A percentile compares a stretch with the other conserved stretches of the same genome.
Conservation (phyloP, 2,888 invertebrate genomes). For the Temnothorax rugatulus region DNA sequence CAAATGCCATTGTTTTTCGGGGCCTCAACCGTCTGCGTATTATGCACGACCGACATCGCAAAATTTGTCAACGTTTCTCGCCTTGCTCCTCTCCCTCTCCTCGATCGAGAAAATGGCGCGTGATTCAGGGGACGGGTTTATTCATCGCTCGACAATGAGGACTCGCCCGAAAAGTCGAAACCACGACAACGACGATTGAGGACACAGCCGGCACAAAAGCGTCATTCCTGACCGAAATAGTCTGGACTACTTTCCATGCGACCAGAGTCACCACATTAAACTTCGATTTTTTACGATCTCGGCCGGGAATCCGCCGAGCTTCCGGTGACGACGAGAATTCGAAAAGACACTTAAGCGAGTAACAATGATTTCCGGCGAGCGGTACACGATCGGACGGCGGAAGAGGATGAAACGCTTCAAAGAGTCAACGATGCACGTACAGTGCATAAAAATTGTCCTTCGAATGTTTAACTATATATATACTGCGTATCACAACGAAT, state of each 20-base stretch:
- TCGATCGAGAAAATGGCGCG: constrained; percentile 15
- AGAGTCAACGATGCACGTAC: constrained; percentile 13
- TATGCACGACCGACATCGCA: constrained; percentile 71
- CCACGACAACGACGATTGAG: constrained; percentile 61
- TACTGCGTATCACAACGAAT: background rate
- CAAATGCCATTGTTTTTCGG: constrained; percentile 80
- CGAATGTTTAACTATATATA: background rate
- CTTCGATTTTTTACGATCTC: constrained; percentile 41
- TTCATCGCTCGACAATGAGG: constrained; percentile 69
- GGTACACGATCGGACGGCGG: constrained; percentile 40
- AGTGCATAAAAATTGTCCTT: constrained; percentile 30
- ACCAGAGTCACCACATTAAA: constrained; percentile 15
- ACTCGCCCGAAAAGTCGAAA: constrained; percentile 43
- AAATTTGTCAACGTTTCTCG: constrained; percentile 61
- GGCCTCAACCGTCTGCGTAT: constrained; percentile 55
- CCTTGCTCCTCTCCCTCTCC: background rate
- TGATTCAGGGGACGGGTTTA: constrained; percentile 72
- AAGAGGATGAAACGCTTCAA: constrained; percentile 63
- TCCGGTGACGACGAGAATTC: constrained; percentile 75
- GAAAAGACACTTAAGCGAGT: constrained; percentile 80
- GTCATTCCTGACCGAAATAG: constrained; percentile 55
- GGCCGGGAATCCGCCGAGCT: constrained; percentile 71
- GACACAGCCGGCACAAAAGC: constrained; percentile 57
- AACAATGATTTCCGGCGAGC: constrained; percentile 63
- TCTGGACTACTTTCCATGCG: constrained; percentile 48